Base-by-base conservation (phyloP, 2,113 vertebrate genomes). In the Uria aalge region DNA sequence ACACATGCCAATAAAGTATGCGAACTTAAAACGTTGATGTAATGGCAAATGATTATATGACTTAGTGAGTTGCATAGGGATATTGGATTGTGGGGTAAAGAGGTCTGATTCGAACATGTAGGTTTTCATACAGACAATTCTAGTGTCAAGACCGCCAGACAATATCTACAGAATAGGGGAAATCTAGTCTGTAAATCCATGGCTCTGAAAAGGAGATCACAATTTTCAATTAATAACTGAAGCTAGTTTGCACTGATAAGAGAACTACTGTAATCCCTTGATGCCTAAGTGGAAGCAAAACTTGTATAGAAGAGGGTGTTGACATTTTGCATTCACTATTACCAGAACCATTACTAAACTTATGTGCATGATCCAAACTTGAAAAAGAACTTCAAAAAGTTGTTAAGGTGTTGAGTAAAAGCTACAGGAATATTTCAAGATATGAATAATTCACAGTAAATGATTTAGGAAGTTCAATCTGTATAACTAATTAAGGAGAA, bases 401-500 rank as follows among this genome's bases (percentile, higher is more conserved):
- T 85, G 16, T 50, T 56, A 93, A 59, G 43, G 36, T 82, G 52
- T 75, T 75, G 41, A 50, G 66, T 5, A 36, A 82, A 84, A 92
- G 1, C 45, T 80, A 55, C 57, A 88, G 75, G 66, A 84, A 56
- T 72, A 88, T 80, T 93, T 92, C 52, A 84, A 64, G 68, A 15
- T 24, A 87, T 92, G 40, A 95, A 97, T 94, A 94, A 96, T 82
- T 94, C 91, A 95, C 53, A 69, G 77, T 92, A 89, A 95, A 94
- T 95, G 27, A 91, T 78, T 92, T 87, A 95, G 95, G 86, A 96
- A 95, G 69, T 93, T 96, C 94, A 95, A 85, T 96, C 92, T 94
- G 91, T 92, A 43, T 69, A 95, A 81, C 86, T 96, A 94, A 97
- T 95, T 94, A 96, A 53, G 80, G 86, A 79, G 86, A 95, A 78